Base-by-base conservation (phyloP, 64 coral and sea anemone genomes). In the Stylophora pistillata region DNA sequence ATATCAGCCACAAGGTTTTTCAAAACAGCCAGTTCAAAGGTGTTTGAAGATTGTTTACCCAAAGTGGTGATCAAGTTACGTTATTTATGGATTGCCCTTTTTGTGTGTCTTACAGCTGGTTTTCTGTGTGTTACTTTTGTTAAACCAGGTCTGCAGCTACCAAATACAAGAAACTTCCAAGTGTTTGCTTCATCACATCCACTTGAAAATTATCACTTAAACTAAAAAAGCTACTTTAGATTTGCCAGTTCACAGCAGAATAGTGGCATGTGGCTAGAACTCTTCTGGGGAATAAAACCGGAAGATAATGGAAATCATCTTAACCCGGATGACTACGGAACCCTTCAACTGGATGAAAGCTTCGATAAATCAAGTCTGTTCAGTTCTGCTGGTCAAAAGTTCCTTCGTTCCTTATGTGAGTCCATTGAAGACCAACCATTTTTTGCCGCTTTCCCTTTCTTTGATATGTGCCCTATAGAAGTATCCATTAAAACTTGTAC, bases 261-360 rank as follows among this genome's bases (percentile, higher is more conserved):
- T 63, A 20, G 74, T 72, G 55, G 65, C 16, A 55, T 89, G 20
- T 27, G 1, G 30, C 73, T 94, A 65, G 13, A 86, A 27, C 55
- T 98, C 4, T 70, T 91, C 21, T 98, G 95, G 95, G 95, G 95
- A 70, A 20, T 98, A 2, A 91, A 98, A 74, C 52, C 88, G 32
- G 85, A 54, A 31, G 95, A 98, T 53, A 98, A 98, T 88, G 95
- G 92, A 27, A 55, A 98, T 65, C 59, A 94, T n/a, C 71, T 98
- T 25, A 71, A 98, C 34, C 95, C 95, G 55, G 85, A 94, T 15
- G 82, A 94, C 62, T 91, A 73, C 85, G 95, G 95, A 55, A 79
- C 84, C 7, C 30, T 98, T 16, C 78, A 93, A 72, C 91, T 94
- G 32, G 92, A 98, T 56, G 31, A 12, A 12, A 77, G 61, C 1